Percentiles rank a stretch among this genome's conserved stretches.
Conservation (phyloP, 2,113 vertebrate species). For the Cochlearius cochlearius region DNA sequence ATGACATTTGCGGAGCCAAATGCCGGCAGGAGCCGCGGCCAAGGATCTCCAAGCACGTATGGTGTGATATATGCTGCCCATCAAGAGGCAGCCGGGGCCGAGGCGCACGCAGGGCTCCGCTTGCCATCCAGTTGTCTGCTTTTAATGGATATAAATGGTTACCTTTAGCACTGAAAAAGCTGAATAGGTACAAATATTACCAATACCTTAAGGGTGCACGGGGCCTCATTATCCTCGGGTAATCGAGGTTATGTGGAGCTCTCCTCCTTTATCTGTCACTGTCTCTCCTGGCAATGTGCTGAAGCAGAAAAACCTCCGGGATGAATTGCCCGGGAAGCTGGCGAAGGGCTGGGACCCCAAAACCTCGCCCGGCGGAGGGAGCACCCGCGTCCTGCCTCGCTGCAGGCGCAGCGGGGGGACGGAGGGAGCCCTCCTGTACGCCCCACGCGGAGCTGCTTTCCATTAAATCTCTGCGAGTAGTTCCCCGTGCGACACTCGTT, state of each 20-base stretch:
- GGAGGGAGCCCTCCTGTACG: not conserved
- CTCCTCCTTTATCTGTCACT: slow-evolving; percentile 22
- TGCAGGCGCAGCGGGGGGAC: not conserved
- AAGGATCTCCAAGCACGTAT: not conserved
- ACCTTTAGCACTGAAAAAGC: slow-evolving; percentile 30
- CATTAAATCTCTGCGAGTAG: not conserved
- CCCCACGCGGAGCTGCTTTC: accelerated
- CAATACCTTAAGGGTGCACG: not conserved
- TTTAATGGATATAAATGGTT: slow-evolving; percentile 55
- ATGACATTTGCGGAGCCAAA: not conserved
- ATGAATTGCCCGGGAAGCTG: not conserved
- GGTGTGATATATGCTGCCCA: not conserved
- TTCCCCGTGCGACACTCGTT: no score
- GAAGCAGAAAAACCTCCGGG: not conserved
- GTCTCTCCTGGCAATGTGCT: not conserved
- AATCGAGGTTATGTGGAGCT: slow-evolving; percentile 61
- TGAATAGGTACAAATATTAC: slow-evolving; percentile 35
- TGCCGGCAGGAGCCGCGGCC: accelerated
- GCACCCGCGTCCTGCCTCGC: accelerated
- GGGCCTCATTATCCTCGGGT: slow-evolving; percentile 51
- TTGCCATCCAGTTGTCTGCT: not conserved
- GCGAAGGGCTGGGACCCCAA: not conserved
- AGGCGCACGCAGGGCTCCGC: not conserved
- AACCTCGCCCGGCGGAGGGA: accelerated
- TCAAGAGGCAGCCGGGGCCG: not conserved